phyloP scores from a whole-genome alignment of 2,113 vertebrate species.

The Octodon degus region DNA sequence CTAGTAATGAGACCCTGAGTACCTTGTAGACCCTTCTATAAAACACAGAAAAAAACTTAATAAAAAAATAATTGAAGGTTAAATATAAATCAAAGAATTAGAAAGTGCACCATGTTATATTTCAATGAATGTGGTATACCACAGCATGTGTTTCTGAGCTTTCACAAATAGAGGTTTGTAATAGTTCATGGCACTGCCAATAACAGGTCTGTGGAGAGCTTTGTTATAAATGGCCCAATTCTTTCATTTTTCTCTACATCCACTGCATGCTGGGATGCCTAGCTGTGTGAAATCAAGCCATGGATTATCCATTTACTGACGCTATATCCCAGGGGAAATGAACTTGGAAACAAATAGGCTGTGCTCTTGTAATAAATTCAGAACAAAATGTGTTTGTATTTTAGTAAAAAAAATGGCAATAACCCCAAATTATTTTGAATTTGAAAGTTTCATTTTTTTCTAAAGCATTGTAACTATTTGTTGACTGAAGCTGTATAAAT shows the following conservation, averaged over 20 bases:
- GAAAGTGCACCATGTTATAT: constrained; percentile 58
- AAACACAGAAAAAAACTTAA: too few relatives aligned
- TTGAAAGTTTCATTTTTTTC: constrained; percentile 49
- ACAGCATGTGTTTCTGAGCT: constrained; percentile 2
- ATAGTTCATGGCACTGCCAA: constrained; percentile 75
- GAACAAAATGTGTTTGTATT: constrained; percentile 44
- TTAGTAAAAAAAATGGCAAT: constrained; percentile 58
- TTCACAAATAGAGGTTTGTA: constrained; percentile 65
- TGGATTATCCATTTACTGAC: constrained; percentile 86
- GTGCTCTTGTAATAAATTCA: constrained; percentile 50
- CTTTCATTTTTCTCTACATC: constrained; percentile 84
- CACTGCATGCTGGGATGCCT: constrained; percentile 76
- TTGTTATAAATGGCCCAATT: constrained; percentile 77
- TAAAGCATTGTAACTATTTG: neutral
- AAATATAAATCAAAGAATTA: constrained; percentile 46
- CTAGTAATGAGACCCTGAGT: too few relatives aligned
- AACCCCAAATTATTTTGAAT: constrained; percentile 61
- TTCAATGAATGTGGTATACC: constrained; percentile 63
- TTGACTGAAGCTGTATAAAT: neutral
- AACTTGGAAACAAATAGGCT: constrained; percentile 73
- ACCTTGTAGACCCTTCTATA: too few relatives aligned
- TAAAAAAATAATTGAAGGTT: constrained; percentile 36
- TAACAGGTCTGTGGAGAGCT: constrained; percentile 83
- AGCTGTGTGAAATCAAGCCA: constrained; percentile 86
- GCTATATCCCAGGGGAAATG: constrained; percentile 70